phyloP scores from a whole-genome alignment of 2,888 invertebrate species.

The Orchesella flavescens region DNA sequence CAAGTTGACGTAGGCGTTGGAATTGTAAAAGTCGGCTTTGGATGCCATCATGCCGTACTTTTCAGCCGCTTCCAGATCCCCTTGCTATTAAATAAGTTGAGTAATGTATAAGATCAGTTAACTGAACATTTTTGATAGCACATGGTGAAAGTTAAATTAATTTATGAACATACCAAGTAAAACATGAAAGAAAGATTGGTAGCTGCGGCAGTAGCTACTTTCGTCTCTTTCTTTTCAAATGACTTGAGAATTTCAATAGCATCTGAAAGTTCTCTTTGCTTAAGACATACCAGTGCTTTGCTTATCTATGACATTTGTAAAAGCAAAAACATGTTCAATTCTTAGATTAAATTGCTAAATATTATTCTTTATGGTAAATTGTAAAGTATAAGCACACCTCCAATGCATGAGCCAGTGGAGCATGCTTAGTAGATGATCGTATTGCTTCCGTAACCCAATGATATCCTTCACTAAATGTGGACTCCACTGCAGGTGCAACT shows the following conservation, averaged over 20 bases:
- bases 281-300: conserved; percentile 88
- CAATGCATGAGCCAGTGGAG: conserved; percentile 87
- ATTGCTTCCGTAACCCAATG: conserved; percentile 95
- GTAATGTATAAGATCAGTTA: background rate
- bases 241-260: conserved; percentile 89
- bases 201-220: conserved; percentile 88
- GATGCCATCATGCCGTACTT: conserved; percentile 84
- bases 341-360: too few species aligned
- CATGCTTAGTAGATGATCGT: conserved; percentile 86
- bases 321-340: conserved; percentile 16
- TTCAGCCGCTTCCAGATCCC: conserved; percentile 85
- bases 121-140: too few species aligned
- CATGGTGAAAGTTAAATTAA: too few species aligned
- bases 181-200: conserved; percentile 90
- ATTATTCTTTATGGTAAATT: too few species aligned
- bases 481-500: conserved; percentile 89
- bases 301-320: conserved; percentile 83
- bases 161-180: conserved; percentile 79
- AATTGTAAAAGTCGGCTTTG: conserved; percentile 84
- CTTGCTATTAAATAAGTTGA: conserved; percentile 78
- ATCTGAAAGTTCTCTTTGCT: conserved; percentile 85
- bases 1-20: conserved; percentile 88
- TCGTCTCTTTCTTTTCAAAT: conserved; percentile 89
- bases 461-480: conserved; percentile 76
- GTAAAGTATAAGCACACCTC: conserved; percentile 79